Base-by-base conservation (phyloP, 2,888 invertebrate species). In the Hypomecis punctinalis region DNA sequence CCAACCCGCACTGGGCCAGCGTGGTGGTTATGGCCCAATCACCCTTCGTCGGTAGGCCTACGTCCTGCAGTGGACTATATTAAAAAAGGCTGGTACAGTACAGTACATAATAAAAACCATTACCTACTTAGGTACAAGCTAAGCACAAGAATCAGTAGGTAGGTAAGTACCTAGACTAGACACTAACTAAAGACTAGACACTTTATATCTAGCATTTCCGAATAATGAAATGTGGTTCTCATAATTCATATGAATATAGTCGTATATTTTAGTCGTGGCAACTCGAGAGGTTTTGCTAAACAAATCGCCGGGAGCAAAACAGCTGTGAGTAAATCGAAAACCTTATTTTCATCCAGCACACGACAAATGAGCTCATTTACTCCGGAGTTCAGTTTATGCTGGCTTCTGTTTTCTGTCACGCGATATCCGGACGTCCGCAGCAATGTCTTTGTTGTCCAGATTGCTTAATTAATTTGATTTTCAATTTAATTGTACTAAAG, bases 381-480 rank as follows among this genome's bases (percentile, higher is more conserved):
- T 61, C 48, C 55, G 54, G 11, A 52, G 65, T 49, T 70, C 63
- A 55, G 11, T 33, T 49, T 52, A 63, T 11, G 46, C 61, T 67
- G 63, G 67, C 36, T 23, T 35, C 40, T 36, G 57, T 43, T 36
- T 33, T 61, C 56, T 62, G 77, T 76, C 84, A 82, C 84, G 84
- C 83, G 75, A 84, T 71, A 62, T 68, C 76, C 83, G 82, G 79
- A 81, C 70, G 71, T 81, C 80, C 82, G 75, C 69, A 72, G 75
- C 72, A 71, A 74, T 77, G 78, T 81, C 78, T 81, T 78, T 79
- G 80, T 77, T 74, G 78, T 80, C 76, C 74, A 74, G 75, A 81
- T 79, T 76, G 79, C 76, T 77, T 83, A 83, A 83, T 85, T 84
- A 83, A 84, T 82, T 80, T 77, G 74, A 74, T 71, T 74, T 73